These are phyloP conservation scores for Spea multiplicata DNA, from an alignment of 2,113 vertebrate species.

Conservation along the genomic window DNA sequence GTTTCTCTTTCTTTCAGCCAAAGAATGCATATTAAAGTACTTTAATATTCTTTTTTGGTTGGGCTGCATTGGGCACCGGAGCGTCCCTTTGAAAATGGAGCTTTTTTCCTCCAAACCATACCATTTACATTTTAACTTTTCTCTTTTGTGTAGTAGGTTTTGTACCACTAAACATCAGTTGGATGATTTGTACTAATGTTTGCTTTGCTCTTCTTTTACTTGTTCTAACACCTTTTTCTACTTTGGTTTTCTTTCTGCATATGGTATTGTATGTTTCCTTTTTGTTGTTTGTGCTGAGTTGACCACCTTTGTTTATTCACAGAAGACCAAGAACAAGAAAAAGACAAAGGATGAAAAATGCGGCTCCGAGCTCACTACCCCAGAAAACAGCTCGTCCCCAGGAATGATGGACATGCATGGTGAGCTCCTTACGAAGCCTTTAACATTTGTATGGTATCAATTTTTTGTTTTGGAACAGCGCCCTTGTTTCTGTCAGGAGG, in stretches of 20 bases:
- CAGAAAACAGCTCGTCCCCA: conserved; percentile 94
- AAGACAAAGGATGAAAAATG: conserved; percentile 95
- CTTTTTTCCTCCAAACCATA: no score
- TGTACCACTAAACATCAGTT: background rate
- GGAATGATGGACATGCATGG: conserved; percentile 99
- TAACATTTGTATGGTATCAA: no score
- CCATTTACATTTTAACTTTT: background rate
- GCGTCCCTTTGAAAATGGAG: no score
- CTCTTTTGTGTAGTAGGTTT: background rate
- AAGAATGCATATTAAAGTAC: no score
- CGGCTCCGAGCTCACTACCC: conserved; percentile 90
- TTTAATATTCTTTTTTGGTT: no score
- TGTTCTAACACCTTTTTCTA: conserved; percentile 1
- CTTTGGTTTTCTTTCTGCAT: background rate
- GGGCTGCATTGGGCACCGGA: no score
- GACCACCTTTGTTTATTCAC: conserved; percentile 33
- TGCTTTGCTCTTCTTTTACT: background rate
- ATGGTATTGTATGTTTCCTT: background rate
- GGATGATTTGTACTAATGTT: background rate
- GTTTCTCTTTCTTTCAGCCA: no score
- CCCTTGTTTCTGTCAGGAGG: no score
- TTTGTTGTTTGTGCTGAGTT: background rate
- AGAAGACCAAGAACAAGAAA: conserved; percentile 97
- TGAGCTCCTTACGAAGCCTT: conserved; percentile 56
- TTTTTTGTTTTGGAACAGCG: no score